phyloP scores from a whole-genome alignment of 2,797 vertebrate species.

The Emys orbicularis region DNA sequence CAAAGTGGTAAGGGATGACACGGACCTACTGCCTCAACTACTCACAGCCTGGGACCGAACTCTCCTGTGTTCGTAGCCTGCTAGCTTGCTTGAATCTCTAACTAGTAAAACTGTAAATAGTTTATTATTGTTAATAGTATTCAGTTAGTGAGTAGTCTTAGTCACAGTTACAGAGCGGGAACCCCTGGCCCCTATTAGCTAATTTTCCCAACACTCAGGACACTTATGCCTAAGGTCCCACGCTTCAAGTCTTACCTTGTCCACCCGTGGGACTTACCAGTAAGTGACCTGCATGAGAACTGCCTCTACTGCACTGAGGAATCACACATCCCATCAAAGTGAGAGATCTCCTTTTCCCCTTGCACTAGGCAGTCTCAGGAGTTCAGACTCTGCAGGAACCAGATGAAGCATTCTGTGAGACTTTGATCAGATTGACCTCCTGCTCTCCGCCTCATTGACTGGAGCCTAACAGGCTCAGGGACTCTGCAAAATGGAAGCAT shows the following conservation, averaged over 20 bases:
- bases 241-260: background rate
- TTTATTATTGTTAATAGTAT: background rate
- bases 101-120: background rate
- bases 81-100: background rate
- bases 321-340: too few species aligned
- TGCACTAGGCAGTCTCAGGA: background rate
- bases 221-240: background rate
- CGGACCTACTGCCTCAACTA: background rate
- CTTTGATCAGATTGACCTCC: background rate
- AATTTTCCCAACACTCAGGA: background rate
- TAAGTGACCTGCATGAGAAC: background rate
- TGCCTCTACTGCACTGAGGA: background rate
- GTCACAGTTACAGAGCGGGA: background rate
- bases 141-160: background rate
- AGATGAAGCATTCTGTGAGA: background rate
- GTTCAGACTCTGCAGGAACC: too few species aligned
- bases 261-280: background rate
- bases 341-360: background rate
- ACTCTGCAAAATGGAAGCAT: background rate
- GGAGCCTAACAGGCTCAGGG: background rate
- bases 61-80: background rate
- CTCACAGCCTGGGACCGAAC: background rate
- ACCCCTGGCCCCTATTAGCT: too few species aligned
- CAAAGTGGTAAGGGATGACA: background rate
- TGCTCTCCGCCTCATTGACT: background rate